These are phyloP conservation scores for Drosophila busckii DNA, from an alignment of 1,140 invertebrate genomes.

Conservation along the genomic window DNA sequence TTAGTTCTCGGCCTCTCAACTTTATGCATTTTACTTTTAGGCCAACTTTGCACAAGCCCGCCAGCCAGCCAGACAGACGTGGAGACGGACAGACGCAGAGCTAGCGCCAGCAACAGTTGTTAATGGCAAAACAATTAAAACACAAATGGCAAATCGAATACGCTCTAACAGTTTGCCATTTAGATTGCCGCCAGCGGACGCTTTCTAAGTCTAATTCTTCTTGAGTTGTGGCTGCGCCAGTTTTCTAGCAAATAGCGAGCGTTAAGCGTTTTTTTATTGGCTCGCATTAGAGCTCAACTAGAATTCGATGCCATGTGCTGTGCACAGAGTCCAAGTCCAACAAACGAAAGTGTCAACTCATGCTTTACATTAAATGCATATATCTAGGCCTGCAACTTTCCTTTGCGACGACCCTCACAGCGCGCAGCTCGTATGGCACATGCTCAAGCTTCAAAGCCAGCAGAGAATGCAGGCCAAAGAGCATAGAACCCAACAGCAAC, in stretches of 20 bases:
- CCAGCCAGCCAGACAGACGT: conserved; percentile 7
- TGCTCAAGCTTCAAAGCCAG: conserved; percentile 35
- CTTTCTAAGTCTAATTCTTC: conserved; percentile 54
- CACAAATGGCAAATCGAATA: conserved; percentile 29
- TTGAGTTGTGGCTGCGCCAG: conserved; percentile 43
- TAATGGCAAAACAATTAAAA: conserved; percentile 34
- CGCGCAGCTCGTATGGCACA: conserved; percentile 12
- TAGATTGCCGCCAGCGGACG: conserved; percentile 41
- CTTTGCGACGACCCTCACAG: conserved; percentile 6
- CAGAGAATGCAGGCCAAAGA: conserved; percentile 22
- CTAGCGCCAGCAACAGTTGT: conserved; percentile 14
- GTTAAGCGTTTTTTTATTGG: conserved; percentile 68
- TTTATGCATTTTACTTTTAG: conserved; percentile 65
- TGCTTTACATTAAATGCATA: conserved; percentile 15
- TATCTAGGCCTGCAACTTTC: conserved; percentile 56
- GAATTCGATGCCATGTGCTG: conserved; percentile 61
- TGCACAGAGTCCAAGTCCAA: conserved; percentile 12
- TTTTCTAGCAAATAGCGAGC: conserved; percentile 46
- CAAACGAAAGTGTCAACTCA: conserved; percentile 49
- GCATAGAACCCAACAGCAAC: conserved; percentile 5
- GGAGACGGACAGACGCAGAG: no score
- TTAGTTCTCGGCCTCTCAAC: conserved; percentile 45
- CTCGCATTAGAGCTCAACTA: conserved; percentile 63
- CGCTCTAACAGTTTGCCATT: conserved; percentile 49
- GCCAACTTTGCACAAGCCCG: conserved; percentile 47